phyloP scores from a whole-genome alignment of 2,113 vertebrate genomes.

The Tyrannus savana region DNA sequence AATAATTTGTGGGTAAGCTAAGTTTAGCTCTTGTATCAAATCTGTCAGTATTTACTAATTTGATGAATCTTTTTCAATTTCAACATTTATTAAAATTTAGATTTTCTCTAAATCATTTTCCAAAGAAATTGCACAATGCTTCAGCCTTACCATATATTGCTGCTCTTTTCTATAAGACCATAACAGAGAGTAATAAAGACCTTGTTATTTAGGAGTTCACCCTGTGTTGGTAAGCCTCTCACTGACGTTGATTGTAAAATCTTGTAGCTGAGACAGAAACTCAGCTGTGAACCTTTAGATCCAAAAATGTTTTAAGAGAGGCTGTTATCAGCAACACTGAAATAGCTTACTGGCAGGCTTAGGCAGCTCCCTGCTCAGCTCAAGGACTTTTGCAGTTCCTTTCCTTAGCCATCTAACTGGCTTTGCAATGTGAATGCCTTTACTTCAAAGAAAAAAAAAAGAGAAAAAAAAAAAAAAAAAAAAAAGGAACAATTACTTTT shows the following conservation, averaged over 20 bases:
- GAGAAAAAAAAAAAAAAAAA: not conserved
- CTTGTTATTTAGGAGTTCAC: not conserved
- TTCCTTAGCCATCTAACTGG: not conserved
- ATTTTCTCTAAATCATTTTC: not conserved
- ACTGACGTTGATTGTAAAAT: not conserved
- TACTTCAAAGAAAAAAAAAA: not conserved
- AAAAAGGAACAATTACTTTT: not conserved
- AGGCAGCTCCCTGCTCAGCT: slow-evolving; percentile 9
- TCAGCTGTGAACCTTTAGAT: slow-evolving; percentile 32
- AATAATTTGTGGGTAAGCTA: not conserved
- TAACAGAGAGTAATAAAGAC: not conserved
- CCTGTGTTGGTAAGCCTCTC: not conserved
- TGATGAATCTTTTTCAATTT: not conserved
- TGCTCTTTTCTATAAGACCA: not conserved
- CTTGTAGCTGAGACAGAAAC: slow-evolving; percentile 38
- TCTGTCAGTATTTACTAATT: not conserved
- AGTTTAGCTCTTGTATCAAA: not conserved
- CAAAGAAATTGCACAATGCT: not conserved
- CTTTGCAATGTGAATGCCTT: not conserved
- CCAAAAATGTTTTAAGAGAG: not conserved
- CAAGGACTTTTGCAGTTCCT: not conserved
- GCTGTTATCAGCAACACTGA: slow-evolving; percentile 1
- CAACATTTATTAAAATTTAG: not conserved
- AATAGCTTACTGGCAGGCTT: not conserved
- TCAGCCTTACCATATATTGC: not conserved